Base-by-base conservation (phyloP, 2,888 invertebrate genomes). In the Nemurella pictetii region DNA sequence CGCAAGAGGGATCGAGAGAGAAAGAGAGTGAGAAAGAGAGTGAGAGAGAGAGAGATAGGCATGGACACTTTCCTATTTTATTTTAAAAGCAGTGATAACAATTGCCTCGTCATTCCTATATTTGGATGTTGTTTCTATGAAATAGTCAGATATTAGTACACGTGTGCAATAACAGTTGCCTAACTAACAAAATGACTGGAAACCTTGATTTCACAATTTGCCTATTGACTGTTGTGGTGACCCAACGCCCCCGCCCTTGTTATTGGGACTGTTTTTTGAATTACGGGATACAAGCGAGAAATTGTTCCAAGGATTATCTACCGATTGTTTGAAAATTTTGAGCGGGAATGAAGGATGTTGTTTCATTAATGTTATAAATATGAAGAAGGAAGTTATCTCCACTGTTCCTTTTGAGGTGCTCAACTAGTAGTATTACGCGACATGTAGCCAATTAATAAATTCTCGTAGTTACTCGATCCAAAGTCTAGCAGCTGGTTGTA, bases 381-480 rank as follows among this genome's bases (percentile, higher is more conserved):
- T 29, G 25, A 29, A 73, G 83, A 55, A 72, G 74, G 83, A 74
- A 73, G 73, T 83, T 83, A 30, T 75, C 81, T 77, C 85, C 72
- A 84, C 74, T 75, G 84, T 85, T 84, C 81, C 83, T 83, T 85
- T 35, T 80, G 85, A 85, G 85, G 85, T 85, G 85, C 85, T 85
- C 85, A 36, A 32, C 77, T 77, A 26, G 30, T 83, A 83, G 83
- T 83, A 83, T 83, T 83, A 30, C 77, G 83, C 55, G 20, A 55
- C 55, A 55, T 1, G 20, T 55, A 55, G 55, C 55, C 55, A 55
- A 55, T 55, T 55, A 55, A 55, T 55, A 55, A 55, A 55, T 55
- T 12, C 55, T 55, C 20, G 55, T 55, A 55, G 55, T 55, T 55
- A 55, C 55, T 55, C 55, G 55, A 55, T 55, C 20, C 55, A 55